Conservation (phyloP, 2,797 vertebrate genomes). For the Heliangelus exortis region DNA sequence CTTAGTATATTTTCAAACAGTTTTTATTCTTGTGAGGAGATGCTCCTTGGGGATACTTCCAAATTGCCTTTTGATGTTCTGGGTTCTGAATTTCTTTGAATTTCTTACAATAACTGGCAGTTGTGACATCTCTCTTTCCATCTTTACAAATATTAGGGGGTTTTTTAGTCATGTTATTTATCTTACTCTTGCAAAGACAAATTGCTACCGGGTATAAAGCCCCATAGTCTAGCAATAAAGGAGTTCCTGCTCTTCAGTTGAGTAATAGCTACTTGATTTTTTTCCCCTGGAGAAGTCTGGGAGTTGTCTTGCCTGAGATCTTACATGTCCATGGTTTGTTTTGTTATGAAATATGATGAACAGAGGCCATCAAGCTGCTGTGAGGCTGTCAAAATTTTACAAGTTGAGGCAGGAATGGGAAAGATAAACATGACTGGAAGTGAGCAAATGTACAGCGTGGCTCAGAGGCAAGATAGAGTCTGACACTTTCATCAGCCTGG, state of each 20-base stretch:
- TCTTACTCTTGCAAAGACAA: not conserved
- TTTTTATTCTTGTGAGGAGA: not conserved
- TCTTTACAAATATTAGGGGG: not conserved
- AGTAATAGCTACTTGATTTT: not conserved
- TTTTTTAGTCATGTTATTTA: fast-evolving
- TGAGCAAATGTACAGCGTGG: not conserved
- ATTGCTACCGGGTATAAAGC: not conserved
- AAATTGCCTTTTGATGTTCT: not conserved
- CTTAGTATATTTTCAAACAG: not conserved
- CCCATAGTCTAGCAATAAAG: not conserved
- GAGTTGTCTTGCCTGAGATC: not conserved
- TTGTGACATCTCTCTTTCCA: not conserved
- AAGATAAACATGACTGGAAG: not conserved
- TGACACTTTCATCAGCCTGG: not conserved
- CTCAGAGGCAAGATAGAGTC: not conserved
- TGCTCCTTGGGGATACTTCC: not conserved
- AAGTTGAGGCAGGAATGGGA: not conserved
- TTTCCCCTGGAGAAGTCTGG: not conserved
- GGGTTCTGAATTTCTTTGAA: not conserved
- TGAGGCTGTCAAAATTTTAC: not conserved
- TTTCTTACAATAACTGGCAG: not conserved
- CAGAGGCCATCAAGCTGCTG: not conserved
- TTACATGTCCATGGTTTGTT: fast-evolving
- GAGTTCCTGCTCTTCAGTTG: not conserved
- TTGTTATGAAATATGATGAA: not conserved